Base-by-base conservation (phyloP, 1,140 invertebrate genomes). In the Ditylenchus dipsaci region DNA sequence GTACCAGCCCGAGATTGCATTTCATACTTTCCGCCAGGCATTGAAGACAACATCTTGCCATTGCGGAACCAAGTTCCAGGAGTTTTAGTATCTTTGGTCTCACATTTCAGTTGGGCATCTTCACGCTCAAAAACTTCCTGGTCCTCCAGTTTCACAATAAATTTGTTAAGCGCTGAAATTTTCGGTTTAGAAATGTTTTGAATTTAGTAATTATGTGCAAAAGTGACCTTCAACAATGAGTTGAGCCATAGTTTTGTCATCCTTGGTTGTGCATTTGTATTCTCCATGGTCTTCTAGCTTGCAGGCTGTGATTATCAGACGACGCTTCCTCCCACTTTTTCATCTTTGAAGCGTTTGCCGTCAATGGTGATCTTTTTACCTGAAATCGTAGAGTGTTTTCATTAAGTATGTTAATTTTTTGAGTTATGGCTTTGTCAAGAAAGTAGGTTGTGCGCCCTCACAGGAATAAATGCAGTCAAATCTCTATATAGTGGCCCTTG, bases 221-320 rank as follows among this genome's bases (percentile, higher is more conserved):
- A 43, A 65, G 23, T 11, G 11, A 72, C 68, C 71, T 30, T 82
- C 80, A 26, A 83, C 82, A 59, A 82, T 82, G 17, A 82, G 80
- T 64, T 82, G 80, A 17, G 76, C 79, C 72, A 82, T 77, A 21
- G 80, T 83, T 67, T 81, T 76, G 56, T 82, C 80, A 61, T 82
- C 80, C 63, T 83, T 82, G 0, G 82, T 82, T 66, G 83, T 91
- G 81, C 92, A 95, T 26, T 86, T 86, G 80, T 94, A 98, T 83
- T 91, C 89, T 33, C 90, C 94, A 70, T 89, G 89, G 82, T 97
- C 93, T 76, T 91, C 91, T 26, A 91, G 84, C 47, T 87, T 87
- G 17, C 89, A 88, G 70, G 88, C 88, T 83, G 90, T 91, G 65
- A 98, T 90, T 11, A 89, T 88, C 7, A 98, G 85, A 67, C 90